Conservation (phyloP, 2,888 invertebrate species). For the Saturnia japonica region DNA sequence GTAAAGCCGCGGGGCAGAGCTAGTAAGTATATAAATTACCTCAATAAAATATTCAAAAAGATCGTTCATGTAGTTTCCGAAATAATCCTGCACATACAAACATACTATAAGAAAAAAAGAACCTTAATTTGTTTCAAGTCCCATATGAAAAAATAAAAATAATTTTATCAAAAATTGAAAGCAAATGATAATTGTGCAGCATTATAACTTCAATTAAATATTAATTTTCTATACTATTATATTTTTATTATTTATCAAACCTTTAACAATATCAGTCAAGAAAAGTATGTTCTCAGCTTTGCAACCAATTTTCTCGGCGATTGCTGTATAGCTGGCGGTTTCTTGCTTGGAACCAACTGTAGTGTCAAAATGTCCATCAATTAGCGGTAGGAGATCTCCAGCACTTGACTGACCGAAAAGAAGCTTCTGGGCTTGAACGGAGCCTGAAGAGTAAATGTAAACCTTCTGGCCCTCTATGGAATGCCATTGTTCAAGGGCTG, state of each 20-base stretch:
- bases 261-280: conserved; percentile 92
- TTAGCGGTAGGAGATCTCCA: conserved; percentile 88
- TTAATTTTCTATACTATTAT: background rate
- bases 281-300: conserved; percentile 88
- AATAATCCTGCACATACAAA: too few relatives aligned
- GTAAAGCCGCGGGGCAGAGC: too few relatives aligned
- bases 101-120: too few relatives aligned
- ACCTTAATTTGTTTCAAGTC: too few relatives aligned
- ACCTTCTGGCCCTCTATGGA: conserved; percentile 84
- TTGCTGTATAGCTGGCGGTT: conserved; percentile 88
- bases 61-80: too few relatives aligned
- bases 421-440: conserved; percentile 93
- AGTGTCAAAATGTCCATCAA: conserved; percentile 94
- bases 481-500: conserved; percentile 87
- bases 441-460: conserved; percentile 96
- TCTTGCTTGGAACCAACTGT: conserved; percentile 91
- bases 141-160: too few relatives aligned
- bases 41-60: too few relatives aligned
- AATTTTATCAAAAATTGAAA: too few relatives aligned
- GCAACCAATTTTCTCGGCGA: conserved; percentile 85
- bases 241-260: conserved; percentile 59
- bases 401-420: conserved; percentile 88
- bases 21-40: too few relatives aligned
- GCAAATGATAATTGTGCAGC: too few relatives aligned
- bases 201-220: too few relatives aligned